These are phyloP conservation scores for Wiebesia pumilae DNA, from an alignment of 1,140 invertebrate genomes.

Conservation along the genomic window DNA sequence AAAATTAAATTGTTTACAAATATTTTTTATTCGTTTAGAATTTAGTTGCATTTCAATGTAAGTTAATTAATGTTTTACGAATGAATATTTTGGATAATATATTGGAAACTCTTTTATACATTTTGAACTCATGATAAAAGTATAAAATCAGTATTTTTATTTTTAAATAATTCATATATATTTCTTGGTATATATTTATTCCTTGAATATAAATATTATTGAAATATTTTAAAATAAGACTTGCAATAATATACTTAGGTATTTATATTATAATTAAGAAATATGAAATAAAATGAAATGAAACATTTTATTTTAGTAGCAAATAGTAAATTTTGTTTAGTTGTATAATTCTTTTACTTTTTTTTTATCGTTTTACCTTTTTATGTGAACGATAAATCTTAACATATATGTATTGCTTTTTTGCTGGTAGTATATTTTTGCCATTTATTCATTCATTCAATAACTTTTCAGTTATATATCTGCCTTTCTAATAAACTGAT, in stretches of 20 bases:
- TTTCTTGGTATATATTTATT: too few relatives aligned
- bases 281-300: neutral
- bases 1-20: too few relatives aligned
- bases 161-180: too few relatives aligned
- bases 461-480: neutral
- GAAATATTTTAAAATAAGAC: neutral
- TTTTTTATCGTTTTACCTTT: neutral
- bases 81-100: too few relatives aligned
- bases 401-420: constrained; percentile 35
- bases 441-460: neutral
- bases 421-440: neutral
- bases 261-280: neutral
- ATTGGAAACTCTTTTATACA: too few relatives aligned
- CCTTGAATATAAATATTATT: neutral
- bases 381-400: constrained; percentile 19
- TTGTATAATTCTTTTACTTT: neutral
- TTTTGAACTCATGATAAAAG: too few relatives aligned
- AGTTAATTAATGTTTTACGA: too few relatives aligned
- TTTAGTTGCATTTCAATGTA: too few relatives aligned
- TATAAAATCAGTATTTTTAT: too few relatives aligned
- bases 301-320: neutral
- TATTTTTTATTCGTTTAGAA: too few relatives aligned
- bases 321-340: neutral
- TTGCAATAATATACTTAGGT: neutral
- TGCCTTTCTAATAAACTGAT: neutral